Evolutionary conservation across 2,888 invertebrate genomes (phyloP).

Genomic region (Andrena hattorfiana): DNA sequence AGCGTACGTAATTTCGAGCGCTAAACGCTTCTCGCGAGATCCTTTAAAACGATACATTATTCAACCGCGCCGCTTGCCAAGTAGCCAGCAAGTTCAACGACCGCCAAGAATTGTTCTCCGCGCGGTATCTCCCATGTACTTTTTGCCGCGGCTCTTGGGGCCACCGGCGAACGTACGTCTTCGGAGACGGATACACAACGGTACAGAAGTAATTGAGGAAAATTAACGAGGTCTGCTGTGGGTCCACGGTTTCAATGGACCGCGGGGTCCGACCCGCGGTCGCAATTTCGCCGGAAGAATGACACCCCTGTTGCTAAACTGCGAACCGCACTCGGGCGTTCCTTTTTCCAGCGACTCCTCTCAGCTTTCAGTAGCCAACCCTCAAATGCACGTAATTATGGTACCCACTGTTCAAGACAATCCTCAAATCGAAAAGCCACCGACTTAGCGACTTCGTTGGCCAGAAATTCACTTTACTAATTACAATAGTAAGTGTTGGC

Average conservation of each 20-base stretch:
- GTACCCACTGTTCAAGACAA: neutral
- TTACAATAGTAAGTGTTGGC: neutral
- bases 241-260: constrained; percentile 5
- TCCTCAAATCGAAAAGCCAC: neutral
- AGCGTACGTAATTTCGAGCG: constrained; percentile 22
- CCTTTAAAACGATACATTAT: constrained; percentile 61
- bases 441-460: neutral
- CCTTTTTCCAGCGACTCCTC: neutral
- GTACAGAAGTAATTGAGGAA: constrained; percentile 46
- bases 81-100: constrained; percentile 26
- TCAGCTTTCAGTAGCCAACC: neutral
- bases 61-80: constrained; percentile 47
- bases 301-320: constrained; percentile 12
- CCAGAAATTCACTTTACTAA: neutral
- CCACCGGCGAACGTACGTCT: constrained; percentile 23
- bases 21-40: constrained; percentile 49
- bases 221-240: constrained; percentile 31
- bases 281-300: constrained; percentile 8
- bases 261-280: neutral
- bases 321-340: neutral
- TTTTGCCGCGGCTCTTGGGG: constrained; percentile 33
- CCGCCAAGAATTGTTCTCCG: constrained; percentile 21
- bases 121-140: constrained; percentile 38
- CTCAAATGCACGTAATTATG: neutral
- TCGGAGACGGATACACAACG: constrained; percentile 20